Percentiles rank a stretch among this genome's conserved stretches.
Evolutionary conservation across 2,797 vertebrate genomes (phyloP).

Genomic region (Neosilurus mollespiculum): DNA sequence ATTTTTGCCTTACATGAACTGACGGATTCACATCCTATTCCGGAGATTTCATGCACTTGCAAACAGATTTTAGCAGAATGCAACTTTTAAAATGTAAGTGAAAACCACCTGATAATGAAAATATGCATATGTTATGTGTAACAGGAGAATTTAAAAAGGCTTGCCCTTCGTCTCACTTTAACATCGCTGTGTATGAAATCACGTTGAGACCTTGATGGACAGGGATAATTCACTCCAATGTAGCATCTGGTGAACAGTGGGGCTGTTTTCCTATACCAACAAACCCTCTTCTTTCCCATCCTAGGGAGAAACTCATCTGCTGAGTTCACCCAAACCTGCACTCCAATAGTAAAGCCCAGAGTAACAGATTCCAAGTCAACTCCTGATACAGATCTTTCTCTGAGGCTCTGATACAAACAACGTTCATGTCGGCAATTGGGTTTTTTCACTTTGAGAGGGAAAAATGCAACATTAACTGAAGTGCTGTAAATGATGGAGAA

Average conservation of each 20-base stretch:
- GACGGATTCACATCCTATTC: no score
- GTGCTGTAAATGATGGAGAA: constrained; percentile 4
- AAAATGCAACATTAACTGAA: constrained; percentile 10
- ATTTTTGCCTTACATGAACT: no score
- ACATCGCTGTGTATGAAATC: background rate
- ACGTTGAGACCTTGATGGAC: background rate
- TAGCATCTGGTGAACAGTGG: background rate
- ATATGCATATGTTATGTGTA: no score
- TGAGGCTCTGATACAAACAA: constrained; percentile 9
- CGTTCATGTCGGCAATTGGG: background rate
- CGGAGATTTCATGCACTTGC: no score
- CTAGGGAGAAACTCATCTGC: background rate
- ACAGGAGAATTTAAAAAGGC: no score
- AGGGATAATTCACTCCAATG: background rate
- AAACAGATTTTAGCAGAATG: no score
- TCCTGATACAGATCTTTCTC: constrained; percentile 29
- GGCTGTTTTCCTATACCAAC: background rate
- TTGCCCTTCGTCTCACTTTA: background rate
- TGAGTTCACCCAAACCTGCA: background rate
- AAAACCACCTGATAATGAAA: no score
- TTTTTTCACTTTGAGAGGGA: background rate
- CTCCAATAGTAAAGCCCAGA: background rate
- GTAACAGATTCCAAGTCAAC: background rate
- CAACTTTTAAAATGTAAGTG: no score
- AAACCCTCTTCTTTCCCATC: background rate